A percentile compares a stretch with the other conserved stretches of the same genome.
Conservation (phyloP, 2,888 invertebrate species). For the Masnerella sp. region DNA sequence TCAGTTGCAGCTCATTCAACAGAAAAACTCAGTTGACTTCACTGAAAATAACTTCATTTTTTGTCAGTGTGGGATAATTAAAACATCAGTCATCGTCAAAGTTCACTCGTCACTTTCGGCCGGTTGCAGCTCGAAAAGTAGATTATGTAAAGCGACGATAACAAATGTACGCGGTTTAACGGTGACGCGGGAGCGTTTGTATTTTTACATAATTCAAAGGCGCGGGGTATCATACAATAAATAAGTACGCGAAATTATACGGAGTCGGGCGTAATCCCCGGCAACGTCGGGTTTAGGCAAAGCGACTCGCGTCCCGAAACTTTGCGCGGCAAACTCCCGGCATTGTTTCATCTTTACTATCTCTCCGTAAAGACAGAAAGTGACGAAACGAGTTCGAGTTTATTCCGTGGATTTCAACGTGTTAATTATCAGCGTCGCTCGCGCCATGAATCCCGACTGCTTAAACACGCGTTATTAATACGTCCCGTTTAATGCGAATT, state of each 20-base stretch:
- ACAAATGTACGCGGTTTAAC: constrained; percentile 49
- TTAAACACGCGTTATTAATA: constrained; percentile 46
- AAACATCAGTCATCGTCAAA: not conserved
- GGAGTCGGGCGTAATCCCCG: constrained; percentile 41
- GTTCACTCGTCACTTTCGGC: constrained; percentile 16
- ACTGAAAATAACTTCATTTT: too few relatives aligned
- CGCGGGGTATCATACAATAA: constrained; percentile 47
- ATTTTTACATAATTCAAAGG: constrained; percentile 53
- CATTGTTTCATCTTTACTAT: constrained; percentile 59
- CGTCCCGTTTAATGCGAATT: constrained; percentile 35
- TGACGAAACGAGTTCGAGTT: constrained; percentile 56
- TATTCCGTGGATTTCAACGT: constrained; percentile 51
- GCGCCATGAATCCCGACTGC: constrained; percentile 23
- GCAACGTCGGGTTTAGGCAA: constrained; percentile 49
- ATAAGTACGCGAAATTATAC: constrained; percentile 56
- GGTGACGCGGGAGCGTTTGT: constrained; percentile 45
- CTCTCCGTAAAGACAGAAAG: constrained; percentile 54
- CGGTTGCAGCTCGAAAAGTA: constrained; percentile 29
- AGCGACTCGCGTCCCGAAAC: constrained; percentile 56
- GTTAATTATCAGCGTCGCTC: constrained; percentile 53
- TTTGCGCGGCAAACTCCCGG: constrained; percentile 47
- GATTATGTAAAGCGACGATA: constrained; percentile 48
- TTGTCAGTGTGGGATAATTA: too few relatives aligned
- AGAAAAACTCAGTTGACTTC: too few relatives aligned
- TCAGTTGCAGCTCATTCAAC: too few relatives aligned